A percentile compares a stretch with the other conserved stretches of the same genome.
Conservation (phyloP, 1,140 invertebrate genomes). For the Hylyphantes graminicola region DNA sequence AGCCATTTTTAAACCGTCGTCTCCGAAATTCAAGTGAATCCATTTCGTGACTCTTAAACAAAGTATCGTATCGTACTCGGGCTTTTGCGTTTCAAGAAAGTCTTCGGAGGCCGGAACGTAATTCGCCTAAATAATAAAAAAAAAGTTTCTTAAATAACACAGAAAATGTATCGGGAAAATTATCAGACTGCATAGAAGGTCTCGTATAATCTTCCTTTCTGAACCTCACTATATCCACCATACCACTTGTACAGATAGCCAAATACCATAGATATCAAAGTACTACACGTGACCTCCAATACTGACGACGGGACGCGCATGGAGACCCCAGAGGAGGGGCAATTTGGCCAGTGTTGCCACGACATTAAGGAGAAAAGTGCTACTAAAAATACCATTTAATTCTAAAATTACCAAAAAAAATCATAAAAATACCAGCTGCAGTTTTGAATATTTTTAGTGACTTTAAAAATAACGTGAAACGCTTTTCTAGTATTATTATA, state of each 20-base stretch:
- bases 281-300: no score
- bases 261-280: no score
- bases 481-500: no score
- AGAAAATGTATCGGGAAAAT: slow-evolving; percentile 18
- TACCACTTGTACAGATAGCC: neutral
- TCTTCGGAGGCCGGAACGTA: slow-evolving; percentile 91
- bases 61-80: slow-evolving; percentile 94
- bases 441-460: no score
- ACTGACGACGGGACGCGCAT: no score
- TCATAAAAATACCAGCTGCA: no score
- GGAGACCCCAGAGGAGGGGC: no score
- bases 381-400: no score
- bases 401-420: no score
- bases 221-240: slow-evolving; percentile 4
- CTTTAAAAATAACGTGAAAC: no score
- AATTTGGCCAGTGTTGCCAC: no score
- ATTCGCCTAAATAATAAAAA: slow-evolving; percentile 78
- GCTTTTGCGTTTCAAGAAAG: slow-evolving; percentile 80
- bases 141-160: slow-evolving; percentile 27
- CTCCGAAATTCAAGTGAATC: slow-evolving; percentile 98
- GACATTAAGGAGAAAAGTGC: no score
- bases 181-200: slow-evolving; percentile 9
- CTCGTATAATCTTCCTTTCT: neutral
- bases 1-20: slow-evolving; percentile 89
- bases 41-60: slow-evolving; percentile 97